Percentiles rank a stretch among this genome's conserved stretches.
phyloP scores from a whole-genome alignment of 1,140 invertebrate species.

The Drosophila littoralis region DNA sequence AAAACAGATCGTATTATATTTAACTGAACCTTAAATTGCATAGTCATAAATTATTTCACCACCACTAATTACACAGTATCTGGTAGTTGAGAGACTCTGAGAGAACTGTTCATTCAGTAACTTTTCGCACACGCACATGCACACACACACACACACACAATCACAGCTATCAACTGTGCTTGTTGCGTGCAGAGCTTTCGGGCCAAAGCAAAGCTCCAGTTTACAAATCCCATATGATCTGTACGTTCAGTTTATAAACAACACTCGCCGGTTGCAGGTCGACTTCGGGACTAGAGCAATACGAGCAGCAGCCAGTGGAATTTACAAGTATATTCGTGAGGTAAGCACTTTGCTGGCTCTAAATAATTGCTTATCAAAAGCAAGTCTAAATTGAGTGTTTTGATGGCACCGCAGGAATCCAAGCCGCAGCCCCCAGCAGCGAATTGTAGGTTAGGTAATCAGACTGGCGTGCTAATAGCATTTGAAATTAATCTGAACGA shows the following conservation, averaged over 20 bases:
- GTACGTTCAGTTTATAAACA: conserved; percentile 72
- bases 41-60: too few relatives aligned
- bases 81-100: too few relatives aligned
- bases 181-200: conserved; percentile 41
- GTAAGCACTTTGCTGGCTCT: conserved; percentile 36
- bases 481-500: conserved; percentile 20
- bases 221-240: conserved; percentile 56
- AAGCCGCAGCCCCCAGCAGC: conserved; percentile 27
- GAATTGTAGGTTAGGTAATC: conserved; percentile 61
- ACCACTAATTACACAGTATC: too few relatives aligned
- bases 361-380: conserved; percentile 68
- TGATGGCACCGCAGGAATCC: conserved; percentile 33
- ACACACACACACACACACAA: conserved; percentile 8
- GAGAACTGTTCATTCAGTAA: not conserved
- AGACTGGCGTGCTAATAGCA: conserved; percentile 17
- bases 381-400: conserved; percentile 49
- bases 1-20: too few relatives aligned
- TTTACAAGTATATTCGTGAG: conserved; percentile 16
- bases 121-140: not conserved
- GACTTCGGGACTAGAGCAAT: conserved; percentile 5
- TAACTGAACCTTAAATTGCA: too few relatives aligned
- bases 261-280: conserved; percentile 51
- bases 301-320: not conserved
- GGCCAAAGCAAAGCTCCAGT: conserved; percentile 48
- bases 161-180: not conserved